Conservation (phyloP, 2,797 vertebrate genomes). For the Furcifer pardalis region DNA sequence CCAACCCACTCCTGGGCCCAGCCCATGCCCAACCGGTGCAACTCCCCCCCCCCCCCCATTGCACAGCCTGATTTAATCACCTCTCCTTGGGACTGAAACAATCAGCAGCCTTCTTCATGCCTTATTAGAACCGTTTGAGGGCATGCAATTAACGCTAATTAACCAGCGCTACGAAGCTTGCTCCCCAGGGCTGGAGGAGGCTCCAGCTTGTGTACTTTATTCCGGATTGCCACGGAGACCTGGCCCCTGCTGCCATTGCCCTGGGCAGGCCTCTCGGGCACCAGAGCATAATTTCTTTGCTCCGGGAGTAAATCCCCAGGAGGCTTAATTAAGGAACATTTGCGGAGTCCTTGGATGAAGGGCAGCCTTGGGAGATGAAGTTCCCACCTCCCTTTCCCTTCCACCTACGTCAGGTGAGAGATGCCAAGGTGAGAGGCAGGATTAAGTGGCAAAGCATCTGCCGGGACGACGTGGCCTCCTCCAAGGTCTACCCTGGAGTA, state of each 20-base stretch:
- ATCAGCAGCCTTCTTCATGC: not conserved
- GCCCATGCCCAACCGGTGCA: not conserved
- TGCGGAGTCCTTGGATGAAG: not conserved
- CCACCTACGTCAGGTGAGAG: too few species aligned
- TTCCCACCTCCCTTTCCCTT: not conserved
- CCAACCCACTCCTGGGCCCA: not conserved
- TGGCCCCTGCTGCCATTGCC: not conserved
- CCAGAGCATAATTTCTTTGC: not conserved
- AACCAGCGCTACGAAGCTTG: not conserved
- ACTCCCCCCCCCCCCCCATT: not conserved
- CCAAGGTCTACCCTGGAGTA: too few species aligned
- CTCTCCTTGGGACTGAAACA: not conserved
- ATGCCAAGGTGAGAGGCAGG: too few species aligned
- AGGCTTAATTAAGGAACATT: not conserved
- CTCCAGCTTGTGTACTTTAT: not conserved
- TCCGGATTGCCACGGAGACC: too few species aligned
- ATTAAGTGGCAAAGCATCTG: too few species aligned
- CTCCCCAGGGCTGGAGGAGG: not conserved
- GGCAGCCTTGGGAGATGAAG: not conserved
- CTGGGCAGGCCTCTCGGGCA: fast-evolving
- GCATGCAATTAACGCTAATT: conserved; percentile 10
- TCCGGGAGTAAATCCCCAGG: not conserved
- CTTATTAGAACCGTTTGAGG: not conserved
- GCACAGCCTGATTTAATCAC: not conserved
- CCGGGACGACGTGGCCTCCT: too few species aligned